Percentiles rank a stretch among this genome's conserved stretches.
Conservation (phyloP, 1,140 invertebrate species). For the Colletes latitarsis region DNA sequence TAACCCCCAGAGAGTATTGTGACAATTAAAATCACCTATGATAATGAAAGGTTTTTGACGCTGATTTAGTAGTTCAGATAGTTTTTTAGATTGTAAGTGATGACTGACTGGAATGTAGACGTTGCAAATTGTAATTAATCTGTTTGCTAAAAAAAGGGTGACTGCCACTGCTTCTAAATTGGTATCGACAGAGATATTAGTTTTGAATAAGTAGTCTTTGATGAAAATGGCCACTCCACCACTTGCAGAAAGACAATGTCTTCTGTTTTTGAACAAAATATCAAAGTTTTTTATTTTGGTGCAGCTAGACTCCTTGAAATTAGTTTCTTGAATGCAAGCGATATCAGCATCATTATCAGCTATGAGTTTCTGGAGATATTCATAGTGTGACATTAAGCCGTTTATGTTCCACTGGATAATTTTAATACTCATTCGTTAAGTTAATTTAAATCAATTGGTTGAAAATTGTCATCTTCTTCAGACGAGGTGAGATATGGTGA, state of each 20-base stretch:
- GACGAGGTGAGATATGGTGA: too few species aligned
- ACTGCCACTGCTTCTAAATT: constrained; percentile 10
- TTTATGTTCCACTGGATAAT: constrained; percentile 12
- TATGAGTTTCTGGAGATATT: neutral
- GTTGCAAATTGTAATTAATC: neutral
- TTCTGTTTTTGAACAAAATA: neutral
- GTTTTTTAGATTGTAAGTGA: neutral
- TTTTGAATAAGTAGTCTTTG: neutral
- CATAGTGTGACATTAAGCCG: neutral
- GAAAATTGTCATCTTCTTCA: too few species aligned
- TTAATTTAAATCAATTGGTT: neutral
- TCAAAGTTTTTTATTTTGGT: constrained; percentile 5
- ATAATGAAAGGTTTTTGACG: neutral
- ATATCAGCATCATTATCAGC: neutral
- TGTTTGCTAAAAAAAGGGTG: neutral
- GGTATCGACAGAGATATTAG: neutral
- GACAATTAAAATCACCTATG: neutral
- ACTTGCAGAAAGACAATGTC: neutral
- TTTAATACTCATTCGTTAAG: neutral
- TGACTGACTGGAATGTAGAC: neutral
- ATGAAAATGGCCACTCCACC: neutral
- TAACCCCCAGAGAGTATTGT: neutral
- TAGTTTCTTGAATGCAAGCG: neutral
- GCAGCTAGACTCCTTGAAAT: neutral
- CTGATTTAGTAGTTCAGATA: neutral